Conservation (phyloP, 2,113 vertebrate species). For the Equus przewalskii region DNA sequence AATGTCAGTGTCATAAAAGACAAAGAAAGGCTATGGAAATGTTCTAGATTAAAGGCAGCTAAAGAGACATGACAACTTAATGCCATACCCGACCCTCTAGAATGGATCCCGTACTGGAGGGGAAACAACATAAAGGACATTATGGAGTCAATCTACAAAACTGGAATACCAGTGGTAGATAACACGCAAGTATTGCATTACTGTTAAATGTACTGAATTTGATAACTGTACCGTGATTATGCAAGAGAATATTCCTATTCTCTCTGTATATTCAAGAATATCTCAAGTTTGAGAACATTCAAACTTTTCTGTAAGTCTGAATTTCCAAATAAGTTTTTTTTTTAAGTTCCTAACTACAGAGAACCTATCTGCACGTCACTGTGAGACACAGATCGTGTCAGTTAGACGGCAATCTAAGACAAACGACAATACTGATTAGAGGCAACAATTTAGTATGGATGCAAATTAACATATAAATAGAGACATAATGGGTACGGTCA, state of each 20-base stretch:
- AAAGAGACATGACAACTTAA: slow-evolving; percentile 17
- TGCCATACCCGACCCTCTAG: neutral
- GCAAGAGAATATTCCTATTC: slow-evolving; percentile 5
- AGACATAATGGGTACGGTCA: neutral
- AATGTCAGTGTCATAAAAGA: neutral
- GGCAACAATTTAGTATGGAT: neutral
- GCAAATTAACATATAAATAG: neutral
- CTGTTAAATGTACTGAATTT: neutral
- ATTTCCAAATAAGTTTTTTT: neutral
- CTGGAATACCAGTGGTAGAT: neutral
- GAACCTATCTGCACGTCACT: neutral
- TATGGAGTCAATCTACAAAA: slow-evolving; percentile 15
- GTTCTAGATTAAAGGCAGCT: neutral
- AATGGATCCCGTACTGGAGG: neutral
- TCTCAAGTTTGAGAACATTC: neutral
- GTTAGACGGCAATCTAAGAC: neutral
- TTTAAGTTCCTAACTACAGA: neutral
- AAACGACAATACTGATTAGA: neutral
- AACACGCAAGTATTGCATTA: neutral
- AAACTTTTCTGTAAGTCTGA: neutral
- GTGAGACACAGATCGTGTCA: neutral
- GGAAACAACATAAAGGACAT: neutral
- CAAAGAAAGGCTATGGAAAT: neutral
- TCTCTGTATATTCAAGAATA: neutral
- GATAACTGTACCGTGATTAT: neutral